These are phyloP conservation scores for Podocnemis expansa DNA, from an alignment of 2,113 vertebrate genomes.

Conservation along the genomic window DNA sequence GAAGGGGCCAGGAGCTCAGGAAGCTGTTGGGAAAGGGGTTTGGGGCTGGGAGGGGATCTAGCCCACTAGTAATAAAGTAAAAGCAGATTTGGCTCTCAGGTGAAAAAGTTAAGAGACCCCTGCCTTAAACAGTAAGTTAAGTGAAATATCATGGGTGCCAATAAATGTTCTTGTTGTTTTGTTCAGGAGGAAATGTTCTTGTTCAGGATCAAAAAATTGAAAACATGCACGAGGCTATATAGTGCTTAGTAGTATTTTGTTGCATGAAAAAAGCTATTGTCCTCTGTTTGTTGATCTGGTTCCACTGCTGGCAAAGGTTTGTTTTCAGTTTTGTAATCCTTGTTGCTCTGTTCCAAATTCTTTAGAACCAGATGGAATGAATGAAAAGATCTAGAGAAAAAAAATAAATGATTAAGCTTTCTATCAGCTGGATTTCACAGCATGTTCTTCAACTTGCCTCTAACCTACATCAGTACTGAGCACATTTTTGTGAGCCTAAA, in stretches of 20 bases:
- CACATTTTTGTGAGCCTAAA: slow-evolving; percentile 23
- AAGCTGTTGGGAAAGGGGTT: no score
- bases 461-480: background rate
- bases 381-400: slow-evolving; percentile 13
- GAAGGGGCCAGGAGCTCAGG: no score
- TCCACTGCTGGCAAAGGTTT: slow-evolving; percentile 36
- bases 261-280: slow-evolving; percentile 64
- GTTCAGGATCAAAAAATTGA: background rate
- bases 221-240: background rate
- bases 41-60: no score
- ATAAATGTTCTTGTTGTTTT: slow-evolving; percentile 35
- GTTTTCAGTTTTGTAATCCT: slow-evolving; percentile 31
- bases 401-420: slow-evolving; percentile 53
- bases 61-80: no score
- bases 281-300: background rate
- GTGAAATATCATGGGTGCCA: background rate
- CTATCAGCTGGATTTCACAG: slow-evolving; percentile 38
- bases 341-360: background rate
- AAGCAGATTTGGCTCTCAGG: no score
- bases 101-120: no score
- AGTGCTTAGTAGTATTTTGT: slow-evolving; percentile 29
- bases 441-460: slow-evolving; percentile 36
- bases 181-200: no score
- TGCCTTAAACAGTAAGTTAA: slow-evolving; percentile 32
- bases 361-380: slow-evolving; percentile 44